Evolutionary conservation across 2,797 vertebrate species (phyloP).

Genomic region (Helostoma temminkii): DNA sequence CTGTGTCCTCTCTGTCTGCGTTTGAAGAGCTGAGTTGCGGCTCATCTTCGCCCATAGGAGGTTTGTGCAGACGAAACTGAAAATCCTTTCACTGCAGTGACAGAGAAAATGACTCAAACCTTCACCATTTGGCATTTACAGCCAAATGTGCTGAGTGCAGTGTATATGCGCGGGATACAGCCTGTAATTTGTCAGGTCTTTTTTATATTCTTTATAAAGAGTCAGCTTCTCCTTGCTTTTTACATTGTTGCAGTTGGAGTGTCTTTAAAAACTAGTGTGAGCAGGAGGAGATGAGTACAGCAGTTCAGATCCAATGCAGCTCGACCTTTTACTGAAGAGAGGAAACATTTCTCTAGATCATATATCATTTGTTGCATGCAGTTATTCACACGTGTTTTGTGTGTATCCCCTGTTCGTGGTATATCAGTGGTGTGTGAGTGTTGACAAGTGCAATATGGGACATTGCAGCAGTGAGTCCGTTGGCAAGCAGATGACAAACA

Average conservation of each 20-base stretch:
- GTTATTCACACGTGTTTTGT: constrained; percentile 32
- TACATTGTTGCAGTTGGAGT: constrained; percentile 75
- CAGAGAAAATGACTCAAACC: constrained; percentile 85
- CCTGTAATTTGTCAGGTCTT: constrained; percentile 83
- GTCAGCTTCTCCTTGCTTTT: constrained; percentile 76
- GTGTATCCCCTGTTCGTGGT: constrained; percentile 12
- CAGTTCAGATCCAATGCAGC: constrained; percentile 42
- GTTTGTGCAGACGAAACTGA: constrained; percentile 79
- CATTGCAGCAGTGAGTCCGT: constrained; percentile 68
- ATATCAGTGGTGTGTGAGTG: constrained; percentile 60
- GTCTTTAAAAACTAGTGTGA: constrained; percentile 62
- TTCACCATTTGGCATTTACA: constrained; percentile 87
- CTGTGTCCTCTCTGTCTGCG: constrained; percentile 49
- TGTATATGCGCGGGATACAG: constrained; percentile 77
- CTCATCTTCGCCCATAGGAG: constrained; percentile 74
- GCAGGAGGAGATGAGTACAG: constrained; percentile 58
- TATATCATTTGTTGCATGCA: constrained; percentile 51
- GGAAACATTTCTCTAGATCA: constrained; percentile 46
- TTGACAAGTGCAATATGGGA: constrained; percentile 79
- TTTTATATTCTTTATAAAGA: constrained; percentile 83
- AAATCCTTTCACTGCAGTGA: constrained; percentile 82
- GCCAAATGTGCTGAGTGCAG: constrained; percentile 86
- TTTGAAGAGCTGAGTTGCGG: constrained; percentile 68
- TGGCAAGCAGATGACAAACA: constrained; percentile 80
- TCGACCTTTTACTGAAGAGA: constrained; percentile 52